Evolutionary conservation across 2,888 invertebrate species (phyloP).

Genomic region (Drosophila acutilabella): DNA sequence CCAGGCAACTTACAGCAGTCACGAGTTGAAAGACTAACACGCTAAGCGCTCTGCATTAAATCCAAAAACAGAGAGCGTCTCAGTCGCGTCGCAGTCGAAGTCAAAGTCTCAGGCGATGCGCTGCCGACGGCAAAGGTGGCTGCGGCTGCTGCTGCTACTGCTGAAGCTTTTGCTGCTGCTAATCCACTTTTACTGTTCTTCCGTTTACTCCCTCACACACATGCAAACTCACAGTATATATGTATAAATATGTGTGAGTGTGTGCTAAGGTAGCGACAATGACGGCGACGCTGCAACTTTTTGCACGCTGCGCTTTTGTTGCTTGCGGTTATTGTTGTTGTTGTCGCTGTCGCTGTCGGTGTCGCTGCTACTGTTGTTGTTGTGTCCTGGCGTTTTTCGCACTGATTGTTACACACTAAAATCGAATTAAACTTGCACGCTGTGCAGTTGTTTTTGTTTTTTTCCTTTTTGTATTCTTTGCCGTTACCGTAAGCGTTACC

Average conservation of each 20-base stretch:
- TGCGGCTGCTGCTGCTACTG: constrained; percentile 22
- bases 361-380: constrained; percentile 26
- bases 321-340: constrained; percentile 34
- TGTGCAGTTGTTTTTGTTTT: constrained; percentile 31
- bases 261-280: constrained; percentile 51
- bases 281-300: constrained; percentile 42
- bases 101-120: constrained; percentile 31
- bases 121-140: constrained; percentile 48
- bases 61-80: constrained; percentile 44
- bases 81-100: constrained; percentile 37
- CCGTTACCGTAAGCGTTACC: not conserved
- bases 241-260: constrained; percentile 12
- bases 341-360: constrained; percentile 26
- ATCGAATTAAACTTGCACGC: constrained; percentile 78
- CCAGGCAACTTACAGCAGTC: constrained; percentile 62
- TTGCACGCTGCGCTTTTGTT: constrained; percentile 46
- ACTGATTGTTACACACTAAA: constrained; percentile 79
- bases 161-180: constrained; percentile 45
- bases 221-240: constrained; percentile 3
- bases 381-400: constrained; percentile 56
- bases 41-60: constrained; percentile 60
- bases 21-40: constrained; percentile 63
- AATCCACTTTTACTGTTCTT: constrained; percentile 67
- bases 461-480: constrained; percentile 13
- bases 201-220: constrained; percentile 33